Conservation (phyloP, 2,113 vertebrate genomes). For the Ardeotis arabs region DNA sequence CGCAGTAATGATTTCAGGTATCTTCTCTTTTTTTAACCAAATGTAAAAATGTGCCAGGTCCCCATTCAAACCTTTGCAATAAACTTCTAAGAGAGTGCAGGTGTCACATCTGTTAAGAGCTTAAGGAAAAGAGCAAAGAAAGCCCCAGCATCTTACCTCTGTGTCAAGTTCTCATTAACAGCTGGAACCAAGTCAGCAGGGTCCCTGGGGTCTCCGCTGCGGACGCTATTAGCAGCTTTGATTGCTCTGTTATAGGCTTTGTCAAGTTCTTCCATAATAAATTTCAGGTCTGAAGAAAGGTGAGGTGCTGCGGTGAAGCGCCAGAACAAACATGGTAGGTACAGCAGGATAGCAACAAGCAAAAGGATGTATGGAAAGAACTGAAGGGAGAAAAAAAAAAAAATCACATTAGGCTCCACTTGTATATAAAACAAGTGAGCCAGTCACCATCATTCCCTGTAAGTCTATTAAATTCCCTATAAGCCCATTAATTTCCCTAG, state of each 20-base stretch:
- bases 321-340: constrained; percentile 90
- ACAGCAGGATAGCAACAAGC: constrained; percentile 87
- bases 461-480: background rate
- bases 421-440: background rate
- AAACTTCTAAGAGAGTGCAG: background rate
- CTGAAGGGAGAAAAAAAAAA: constrained; percentile 62
- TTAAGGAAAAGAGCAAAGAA: background rate
- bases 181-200: background rate
- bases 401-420: background rate
- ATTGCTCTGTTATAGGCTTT: constrained; percentile 92
- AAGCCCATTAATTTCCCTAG: background rate
- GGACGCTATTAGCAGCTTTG: constrained; percentile 83
- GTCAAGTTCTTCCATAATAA: constrained; percentile 96
- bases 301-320: constrained; percentile 88
- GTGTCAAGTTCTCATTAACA: constrained; percentile 61
- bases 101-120: background rate
- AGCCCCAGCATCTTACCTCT: constrained; percentile 65
- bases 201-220: constrained; percentile 70
- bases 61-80: background rate
- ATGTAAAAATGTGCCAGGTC: background rate
- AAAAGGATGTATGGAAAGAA: constrained; percentile 95
- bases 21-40: background rate
- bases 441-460: background rate
- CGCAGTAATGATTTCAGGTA: background rate
- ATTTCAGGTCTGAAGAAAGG: constrained; percentile 91